Evolutionary conservation across 2,113 vertebrate genomes (phyloP).

Genomic region (Psilopsiagon aurifrons): DNA sequence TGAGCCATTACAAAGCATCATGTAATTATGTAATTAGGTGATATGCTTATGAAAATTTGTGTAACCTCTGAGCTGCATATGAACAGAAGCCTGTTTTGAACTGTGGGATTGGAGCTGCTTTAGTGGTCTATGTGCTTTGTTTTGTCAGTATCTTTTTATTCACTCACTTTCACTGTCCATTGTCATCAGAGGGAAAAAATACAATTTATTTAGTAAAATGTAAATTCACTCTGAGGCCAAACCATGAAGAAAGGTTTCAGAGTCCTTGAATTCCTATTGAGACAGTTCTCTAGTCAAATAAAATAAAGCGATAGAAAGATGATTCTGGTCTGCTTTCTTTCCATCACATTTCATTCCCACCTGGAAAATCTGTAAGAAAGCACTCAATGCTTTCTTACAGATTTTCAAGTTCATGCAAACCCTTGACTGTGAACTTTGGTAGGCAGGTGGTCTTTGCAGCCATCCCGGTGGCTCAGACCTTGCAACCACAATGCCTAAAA

Average conservation of each 20-base stretch:
- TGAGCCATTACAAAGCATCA: conserved; percentile 43
- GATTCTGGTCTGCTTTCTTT: background rate
- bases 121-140: background rate
- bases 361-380: background rate
- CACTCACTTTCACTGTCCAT: background rate
- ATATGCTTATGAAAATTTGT: background rate
- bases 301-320: background rate
- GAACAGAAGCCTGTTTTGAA: background rate
- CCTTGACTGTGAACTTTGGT: fast-evolving
- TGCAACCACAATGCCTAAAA: background rate
- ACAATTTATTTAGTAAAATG: conserved; percentile 11
- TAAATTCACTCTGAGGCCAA: background rate
- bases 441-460: background rate
- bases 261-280: background rate
- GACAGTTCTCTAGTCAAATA: background rate
- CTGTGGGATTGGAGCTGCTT: background rate
- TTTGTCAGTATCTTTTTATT: background rate
- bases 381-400: background rate
- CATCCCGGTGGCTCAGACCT: background rate
- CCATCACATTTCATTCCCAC: background rate
- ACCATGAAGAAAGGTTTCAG: background rate
- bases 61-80: background rate
- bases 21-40: conserved; percentile 45
- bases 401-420: background rate
- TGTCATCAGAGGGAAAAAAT: background rate